Percentiles rank a stretch among this genome's conserved stretches.
These are phyloP conservation scores for Garrulus glandarius DNA, from an alignment of 2,797 vertebrate genomes.

Conservation along the genomic window DNA sequence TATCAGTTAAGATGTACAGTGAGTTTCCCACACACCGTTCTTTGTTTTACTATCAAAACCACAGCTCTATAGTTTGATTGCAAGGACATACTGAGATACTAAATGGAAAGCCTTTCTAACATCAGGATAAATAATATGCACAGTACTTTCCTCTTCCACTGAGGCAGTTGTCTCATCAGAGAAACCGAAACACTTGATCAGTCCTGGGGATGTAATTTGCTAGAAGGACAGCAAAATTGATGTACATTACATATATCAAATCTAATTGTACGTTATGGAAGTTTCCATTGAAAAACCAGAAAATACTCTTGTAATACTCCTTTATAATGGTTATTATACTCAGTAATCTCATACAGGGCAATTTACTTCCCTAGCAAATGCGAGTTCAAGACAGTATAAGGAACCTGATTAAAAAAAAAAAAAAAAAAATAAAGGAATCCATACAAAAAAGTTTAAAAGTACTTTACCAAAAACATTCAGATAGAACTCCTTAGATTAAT, in stretches of 20 bases:
- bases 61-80: neutral
- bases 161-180: neutral
- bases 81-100: neutral
- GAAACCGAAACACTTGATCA: neutral
- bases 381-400: neutral
- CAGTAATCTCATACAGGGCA: neutral
- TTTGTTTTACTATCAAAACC: neutral
- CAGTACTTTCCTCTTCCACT: neutral
- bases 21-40: neutral
- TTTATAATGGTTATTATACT: neutral
- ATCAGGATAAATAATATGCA: neutral
- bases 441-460: neutral
- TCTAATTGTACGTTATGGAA: neutral
- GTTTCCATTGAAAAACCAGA: neutral
- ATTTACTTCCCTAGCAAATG: neutral
- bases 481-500: neutral
- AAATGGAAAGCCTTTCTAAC: neutral
- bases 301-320: neutral
- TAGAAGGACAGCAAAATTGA: neutral
- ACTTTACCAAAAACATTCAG: neutral
- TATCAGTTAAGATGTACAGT: neutral
- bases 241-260: neutral
- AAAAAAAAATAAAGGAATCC: neutral
- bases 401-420: neutral
- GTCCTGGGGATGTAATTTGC: neutral